A percentile compares a stretch with the other conserved stretches of the same genome.
Conservation (phyloP, 2,888 invertebrate genomes). For the Glaucopsyche alexis region DNA sequence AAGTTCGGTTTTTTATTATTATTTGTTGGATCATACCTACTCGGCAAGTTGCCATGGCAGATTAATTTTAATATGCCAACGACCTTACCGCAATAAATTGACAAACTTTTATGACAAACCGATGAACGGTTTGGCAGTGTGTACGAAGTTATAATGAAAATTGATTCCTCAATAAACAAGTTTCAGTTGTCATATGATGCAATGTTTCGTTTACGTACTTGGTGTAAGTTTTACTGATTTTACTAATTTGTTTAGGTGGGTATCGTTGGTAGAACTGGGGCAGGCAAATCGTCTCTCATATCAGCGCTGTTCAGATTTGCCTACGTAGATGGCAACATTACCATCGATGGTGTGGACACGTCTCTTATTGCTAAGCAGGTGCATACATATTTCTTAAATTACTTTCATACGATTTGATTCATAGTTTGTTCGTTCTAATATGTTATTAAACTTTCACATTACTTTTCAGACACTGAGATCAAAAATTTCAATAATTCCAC, state of each 20-base stretch:
- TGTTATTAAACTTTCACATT: slow-evolving; percentile 18
- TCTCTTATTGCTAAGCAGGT: slow-evolving; percentile 78
- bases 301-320: slow-evolving; percentile 85
- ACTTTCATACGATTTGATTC: not conserved
- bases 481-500: slow-evolving; percentile 83
- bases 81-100: slow-evolving; percentile 17
- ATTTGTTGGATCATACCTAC: not conserved
- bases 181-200: not conserved
- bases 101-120: slow-evolving; percentile 19
- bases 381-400: slow-evolving; percentile 32
- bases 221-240: not conserved
- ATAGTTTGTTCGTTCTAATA: not conserved
- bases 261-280: slow-evolving; percentile 87
- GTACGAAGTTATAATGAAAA: not conserved
- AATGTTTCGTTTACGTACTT: not conserved
- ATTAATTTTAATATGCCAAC: slow-evolving; percentile 13
- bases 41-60: slow-evolving; percentile 13
- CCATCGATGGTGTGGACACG: slow-evolving; percentile 83
- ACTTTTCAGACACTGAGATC: slow-evolving; percentile 79
- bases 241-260: slow-evolving; percentile 72
- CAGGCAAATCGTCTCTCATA: slow-evolving; percentile 86
- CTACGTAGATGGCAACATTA: slow-evolving; percentile 80
- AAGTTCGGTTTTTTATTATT: not conserved
- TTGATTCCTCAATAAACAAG: not conserved
- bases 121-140: slow-evolving; percentile 17